These are phyloP conservation scores for Elymnias hypermnestra DNA, from an alignment of 1,140 invertebrate species.

Conservation along the genomic window DNA sequence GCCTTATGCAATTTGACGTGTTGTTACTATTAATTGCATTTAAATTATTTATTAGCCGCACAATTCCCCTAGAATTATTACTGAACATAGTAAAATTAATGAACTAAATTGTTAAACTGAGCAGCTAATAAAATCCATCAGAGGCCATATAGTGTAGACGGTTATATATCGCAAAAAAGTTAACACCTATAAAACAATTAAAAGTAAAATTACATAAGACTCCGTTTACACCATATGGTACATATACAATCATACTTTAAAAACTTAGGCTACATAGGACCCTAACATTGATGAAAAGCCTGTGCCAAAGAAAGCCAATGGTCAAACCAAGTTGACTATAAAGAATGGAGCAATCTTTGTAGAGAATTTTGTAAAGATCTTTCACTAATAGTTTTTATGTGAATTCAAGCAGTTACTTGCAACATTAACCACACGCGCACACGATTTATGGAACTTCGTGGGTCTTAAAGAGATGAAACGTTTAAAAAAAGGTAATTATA, in stretches of 20 bases:
- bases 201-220: conserved; percentile 12
- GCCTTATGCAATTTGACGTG: conserved; percentile 1
- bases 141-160: conserved; percentile 11
- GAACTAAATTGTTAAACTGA: conserved; percentile 10
- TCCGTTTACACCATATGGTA: conserved; percentile 14
- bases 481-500: too few species aligned
- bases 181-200: conserved; percentile 12
- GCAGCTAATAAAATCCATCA: conserved; percentile 11
- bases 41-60: conserved; percentile 14
- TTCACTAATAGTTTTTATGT: too few species aligned
- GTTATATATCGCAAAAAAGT: conserved; percentile 13
- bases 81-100: too few species aligned
- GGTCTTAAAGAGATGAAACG: too few species aligned
- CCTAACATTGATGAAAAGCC: conserved; percentile 9
- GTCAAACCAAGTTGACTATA: too few species aligned
- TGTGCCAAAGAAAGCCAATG: conserved; percentile 10
- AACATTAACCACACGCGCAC: too few species aligned
- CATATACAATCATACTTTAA: conserved; percentile 13
- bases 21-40: conserved; percentile 4
- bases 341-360: too few species aligned
- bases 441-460: too few species aligned
- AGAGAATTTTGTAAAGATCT: too few species aligned
- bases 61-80: too few species aligned
- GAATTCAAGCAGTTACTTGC: too few species aligned
- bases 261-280: conserved; percentile 15